Evolutionary conservation across 1,140 invertebrate species (phyloP), one percentile per base, ranked within the genome.

Genomic region (Ostrea denselamellosa): DNA sequence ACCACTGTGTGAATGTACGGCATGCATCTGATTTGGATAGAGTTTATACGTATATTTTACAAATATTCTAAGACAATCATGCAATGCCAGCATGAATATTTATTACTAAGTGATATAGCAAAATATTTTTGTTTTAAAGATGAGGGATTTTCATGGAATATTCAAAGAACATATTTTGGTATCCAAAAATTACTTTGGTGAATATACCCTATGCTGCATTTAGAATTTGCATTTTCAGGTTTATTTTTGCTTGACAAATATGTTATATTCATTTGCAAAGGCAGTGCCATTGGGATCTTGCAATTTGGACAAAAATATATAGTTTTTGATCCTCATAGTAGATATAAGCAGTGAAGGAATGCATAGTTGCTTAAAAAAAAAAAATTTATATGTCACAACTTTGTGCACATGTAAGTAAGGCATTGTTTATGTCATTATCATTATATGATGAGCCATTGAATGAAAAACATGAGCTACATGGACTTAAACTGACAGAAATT

Each of bases 171-270:
- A n/a, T n/a, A n/a, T n/a, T n/a, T n/a, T n/a, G n/a, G n/a, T 68
- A 8, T 68, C 65, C 5, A 7, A 22, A 0, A 68, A 10, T 68
- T 68, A 8, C 10, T 4, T 9, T 68, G 65, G 5, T 25, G 65
- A 68, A n/a, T n/a, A 22, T 68, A 68, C n/a, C 65, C 65, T 68
- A 22, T 68, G 25, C n/a, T 68, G 65, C 65, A 22, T 25, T 68
- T 68, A 68, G 65, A 68, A 10, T 68, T 68, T 68, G 65, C 65
- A 65, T 17, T 65, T 28, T 68, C n/a, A 5, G 25, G n/a, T 19
- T 68, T 2, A 8, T 10, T 68, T 22, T 68, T 22, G 8, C 2
- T 22, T 68, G 65, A 68, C 65, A 68, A 22, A 22, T 68, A 8
- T 68, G 65, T 22, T 7, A 22, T 68, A 2, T 68, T 68, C 10